Percentiles rank a stretch among this genome's conserved stretches.
phyloP scores from a whole-genome alignment of 1,140 invertebrate species.

The Temnothorax longispinosus region DNA sequence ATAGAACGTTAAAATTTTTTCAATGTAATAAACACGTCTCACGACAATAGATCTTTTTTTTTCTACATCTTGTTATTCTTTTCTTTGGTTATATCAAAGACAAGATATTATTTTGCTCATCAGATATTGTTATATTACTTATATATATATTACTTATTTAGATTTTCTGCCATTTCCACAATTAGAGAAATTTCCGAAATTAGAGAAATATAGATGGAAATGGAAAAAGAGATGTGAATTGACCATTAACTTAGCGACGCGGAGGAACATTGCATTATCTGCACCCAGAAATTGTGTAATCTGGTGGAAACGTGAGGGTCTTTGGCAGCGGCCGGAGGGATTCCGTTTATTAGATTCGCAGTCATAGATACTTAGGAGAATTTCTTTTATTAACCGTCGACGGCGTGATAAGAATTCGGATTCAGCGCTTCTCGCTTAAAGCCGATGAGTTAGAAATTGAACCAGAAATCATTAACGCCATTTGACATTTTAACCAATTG shows the following conservation, averaged over 20 bases:
- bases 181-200: slow-evolving; percentile 4
- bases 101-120: not conserved
- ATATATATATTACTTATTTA: not conserved
- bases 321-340: slow-evolving; percentile 35
- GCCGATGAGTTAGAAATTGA: not conserved
- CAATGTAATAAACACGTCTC: not conserved
- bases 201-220: not conserved
- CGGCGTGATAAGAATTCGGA: slow-evolving; percentile 47
- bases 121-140: not conserved
- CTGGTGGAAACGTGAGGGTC: slow-evolving; percentile 35
- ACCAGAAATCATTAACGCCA: not conserved
- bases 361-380: slow-evolving; percentile 49
- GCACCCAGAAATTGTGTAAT: slow-evolving; percentile 36
- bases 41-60: slow-evolving; percentile 29
- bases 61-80: not conserved
- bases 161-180: not conserved
- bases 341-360: slow-evolving; percentile 29
- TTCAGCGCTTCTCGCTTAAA: not conserved
- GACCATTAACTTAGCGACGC: slow-evolving; percentile 49
- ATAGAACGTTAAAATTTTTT: not conserved
- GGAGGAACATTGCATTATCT: slow-evolving; percentile 29
- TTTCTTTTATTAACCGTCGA: slow-evolving; percentile 58
- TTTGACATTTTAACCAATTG: not conserved
- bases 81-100: not conserved
- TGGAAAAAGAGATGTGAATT: slow-evolving; percentile 1